phyloP scores from a whole-genome alignment of 2,888 invertebrate species.

The Erebia epiphron region DNA sequence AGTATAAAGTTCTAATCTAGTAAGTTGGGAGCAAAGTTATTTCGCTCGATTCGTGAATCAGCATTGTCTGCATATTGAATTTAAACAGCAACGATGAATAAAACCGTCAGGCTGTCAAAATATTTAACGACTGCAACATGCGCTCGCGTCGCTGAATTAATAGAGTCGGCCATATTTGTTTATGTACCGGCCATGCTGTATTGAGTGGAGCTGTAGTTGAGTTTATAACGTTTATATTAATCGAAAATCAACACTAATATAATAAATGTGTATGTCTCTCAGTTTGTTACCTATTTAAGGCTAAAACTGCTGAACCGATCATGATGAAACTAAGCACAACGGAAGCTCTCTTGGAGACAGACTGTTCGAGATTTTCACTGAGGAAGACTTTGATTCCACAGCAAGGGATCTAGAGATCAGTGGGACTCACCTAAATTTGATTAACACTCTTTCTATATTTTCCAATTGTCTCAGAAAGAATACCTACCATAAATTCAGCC shows the following conservation, averaged over 20 bases:
- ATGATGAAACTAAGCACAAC: not conserved
- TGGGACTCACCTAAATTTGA: too few species aligned
- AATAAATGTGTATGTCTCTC: not conserved
- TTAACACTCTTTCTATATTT: too few species aligned
- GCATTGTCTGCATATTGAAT: conserved; percentile 45
- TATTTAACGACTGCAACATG: conserved; percentile 45
- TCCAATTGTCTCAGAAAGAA: too few species aligned
- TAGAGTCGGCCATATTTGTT: conserved; percentile 37
- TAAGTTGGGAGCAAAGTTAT: conserved; percentile 18
- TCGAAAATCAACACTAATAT: not conserved
- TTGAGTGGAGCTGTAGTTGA: conserved; percentile 6
- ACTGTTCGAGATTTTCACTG: too few species aligned
- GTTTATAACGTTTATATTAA: conserved; percentile 19
- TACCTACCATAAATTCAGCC: too few species aligned
- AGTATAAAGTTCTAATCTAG: conserved; percentile 4
- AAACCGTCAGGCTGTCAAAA: conserved; percentile 52
- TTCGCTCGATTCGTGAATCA: conserved; percentile 41
- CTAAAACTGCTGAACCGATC: not conserved
- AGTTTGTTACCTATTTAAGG: not conserved
- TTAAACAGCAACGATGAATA: conserved; percentile 45
- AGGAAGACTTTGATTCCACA: too few species aligned
- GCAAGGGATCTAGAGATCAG: too few species aligned
- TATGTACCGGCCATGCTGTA: conserved; percentile 9
- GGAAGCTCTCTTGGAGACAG: too few species aligned
- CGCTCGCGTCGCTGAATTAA: conserved; percentile 37